Base-by-base conservation (phyloP, 2,113 vertebrate genomes). In the Thryonomys swinderianus region DNA sequence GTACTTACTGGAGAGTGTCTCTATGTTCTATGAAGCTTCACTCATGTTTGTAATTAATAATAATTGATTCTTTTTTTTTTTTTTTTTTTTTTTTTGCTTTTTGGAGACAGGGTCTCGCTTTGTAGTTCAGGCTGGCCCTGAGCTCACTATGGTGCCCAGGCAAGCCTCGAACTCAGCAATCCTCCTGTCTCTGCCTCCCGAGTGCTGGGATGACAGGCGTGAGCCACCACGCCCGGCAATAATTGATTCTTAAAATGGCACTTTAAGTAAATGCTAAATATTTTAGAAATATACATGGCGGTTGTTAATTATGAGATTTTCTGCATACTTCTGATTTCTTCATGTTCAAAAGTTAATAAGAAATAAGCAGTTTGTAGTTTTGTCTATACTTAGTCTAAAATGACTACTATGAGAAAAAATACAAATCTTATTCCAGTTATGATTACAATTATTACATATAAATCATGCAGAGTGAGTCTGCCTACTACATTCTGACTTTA, bases 191-290 rank as follows among this genome's bases (percentile, higher is more conserved):
- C n/a, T n/a, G n/a, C n/a, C n/a, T n/a, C n/a, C n/a, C n/a, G n/a
- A n/a, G n/a, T n/a, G n/a, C n/a, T n/a, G n/a, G n/a, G n/a, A n/a
- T n/a, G n/a, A n/a, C n/a, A n/a, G n/a, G n/a, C n/a, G n/a, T n/a
- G n/a, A n/a, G n/a, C n/a, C n/a, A n/a, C n/a, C n/a, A n/a, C n/a
- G n/a, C n/a, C n/a, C n/a, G n/a, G n/a, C n/a, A 95, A 55, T 86
- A 92, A 96, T 87, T 92, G 88, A 95, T 95, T 96, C 95, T 95
- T 95, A 53, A 97, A 94, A 96, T 96, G n/a, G 85, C 88, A 90
- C 20, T 78, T 91, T 85, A 95, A 95, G 37, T 21, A 95, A 95
- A 89, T 30, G 90, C 74, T 93, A 93, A 93, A 83, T 90, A 95
- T 84, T 96, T 80, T 30, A 83, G 3, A 95, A 96, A 88, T 61